Evolutionary conservation across 30 jellyfish, hydroid and myxozoan species (phyloP), one percentile per base, ranked within the genome.

Genomic region (Cassiopea xamachana): DNA sequence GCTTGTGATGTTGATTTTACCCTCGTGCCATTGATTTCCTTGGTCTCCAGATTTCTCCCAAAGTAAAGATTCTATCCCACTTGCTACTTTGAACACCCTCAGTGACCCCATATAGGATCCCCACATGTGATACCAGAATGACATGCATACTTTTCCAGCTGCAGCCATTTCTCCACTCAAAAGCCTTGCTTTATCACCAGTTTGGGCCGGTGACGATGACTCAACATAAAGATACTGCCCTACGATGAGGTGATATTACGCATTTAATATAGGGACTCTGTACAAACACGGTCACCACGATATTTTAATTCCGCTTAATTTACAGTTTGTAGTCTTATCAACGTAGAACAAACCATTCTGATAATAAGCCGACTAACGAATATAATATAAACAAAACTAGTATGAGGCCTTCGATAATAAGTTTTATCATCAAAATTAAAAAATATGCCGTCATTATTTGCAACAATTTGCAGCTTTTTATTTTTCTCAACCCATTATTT

Each of bases 171-270:
- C 93, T 51, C 78, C 76, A 75, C 99, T 96, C 70, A 92, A 48
- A 46, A 96, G 60, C 39, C 91, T 79, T 9, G 98, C 97, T 75
- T 84, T 90, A 92, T 90, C 93, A 2, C 98, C 98, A n/a, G 83
- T n/a, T n/a, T 15, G 58, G 0, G 98, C 99, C 7, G 99, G 99
- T 9, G 98, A 62, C 4, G 99, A 96, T 0, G 99, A 68, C 78
- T 96, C 99, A 4, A 83, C 92, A 84, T 47, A 96, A 45, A 92
- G 70, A 70, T 96, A 96, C 48, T 85, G 73, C 17, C 98, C 99
- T 95, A 43, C 1, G 75, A 50, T 15, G 17, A 51, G 48, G n/a
- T n/a, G n/a, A n/a, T n/a, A n/a, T n/a, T n/a, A n/a, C n/a, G n/a
- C n/a, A n/a, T n/a, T n/a, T n/a, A n/a, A n/a, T n/a, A n/a, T n/a